Base-by-base conservation (phyloP, 2,888 invertebrate species). In the Philereme transversata region DNA sequence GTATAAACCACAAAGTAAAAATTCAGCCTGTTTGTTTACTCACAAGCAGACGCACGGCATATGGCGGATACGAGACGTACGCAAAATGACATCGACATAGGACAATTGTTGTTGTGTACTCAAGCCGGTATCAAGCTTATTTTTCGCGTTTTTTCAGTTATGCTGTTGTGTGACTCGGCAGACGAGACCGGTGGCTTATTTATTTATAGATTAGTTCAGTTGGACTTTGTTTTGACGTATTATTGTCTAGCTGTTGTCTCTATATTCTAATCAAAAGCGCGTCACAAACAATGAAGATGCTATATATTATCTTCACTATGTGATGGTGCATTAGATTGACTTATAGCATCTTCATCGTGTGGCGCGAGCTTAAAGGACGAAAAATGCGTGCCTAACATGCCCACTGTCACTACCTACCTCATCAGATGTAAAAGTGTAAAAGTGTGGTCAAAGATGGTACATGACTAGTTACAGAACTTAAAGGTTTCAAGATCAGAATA, bases 31-130 rank as follows among this genome's bases (percentile, higher is more conserved):
- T 84, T 85, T 86, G 78, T 84, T 82, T 82, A 73, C 64, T 70
- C 61, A 60, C 64, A 55, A 47, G 57, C 80, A 81, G 82, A 88
- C 89, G 90, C 89, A 89, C 77, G 85, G 82, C 91, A 91, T 83
- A 83, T 87, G 90, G 87, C 69, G 71, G 73, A 82, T 77, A 77
- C 76, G 81, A 69, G 68, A 74, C 71, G 73, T 80, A 89, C 87
- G 88, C 88, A 90, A 89, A 90, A 90, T 88, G 81, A 90, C 86
- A 84, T 83, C 72, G 74, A 65, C 70, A 77, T 69, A 72, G 73
- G 77, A 87, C 89, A 84, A 87, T 88, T 89, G 89, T 88, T 89
- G 84, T 88, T 87, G 87, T 87, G 83, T 83, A 76, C 79, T 73
- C 75, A 77, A 70, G 75, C 76, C 70, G 73, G 67, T 75, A 76